Evolutionary conservation across 2,113 vertebrate species (phyloP).

Genomic region (Boleophthalmus pectinirostris): DNA sequence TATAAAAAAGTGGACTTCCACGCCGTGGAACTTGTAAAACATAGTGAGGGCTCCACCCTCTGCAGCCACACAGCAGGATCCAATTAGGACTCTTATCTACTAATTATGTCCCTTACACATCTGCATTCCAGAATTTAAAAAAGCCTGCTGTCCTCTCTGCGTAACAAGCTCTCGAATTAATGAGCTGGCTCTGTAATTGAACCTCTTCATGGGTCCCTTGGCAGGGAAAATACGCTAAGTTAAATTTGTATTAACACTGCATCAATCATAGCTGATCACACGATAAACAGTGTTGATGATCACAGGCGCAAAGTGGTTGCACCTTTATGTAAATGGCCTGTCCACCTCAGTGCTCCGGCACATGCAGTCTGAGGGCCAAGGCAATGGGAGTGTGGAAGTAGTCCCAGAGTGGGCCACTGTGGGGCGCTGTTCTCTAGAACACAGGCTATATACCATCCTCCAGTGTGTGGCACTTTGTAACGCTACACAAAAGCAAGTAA

Average conservation of each 20-base stretch:
- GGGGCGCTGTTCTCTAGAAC: constrained; percentile 88
- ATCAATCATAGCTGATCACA: constrained; percentile 95
- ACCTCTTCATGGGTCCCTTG: constrained; percentile 92
- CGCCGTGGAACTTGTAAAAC: constrained; percentile 71
- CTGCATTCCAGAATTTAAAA: constrained; percentile 84
- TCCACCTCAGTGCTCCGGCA: constrained; percentile 80
- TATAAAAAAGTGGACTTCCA: constrained; percentile 68
- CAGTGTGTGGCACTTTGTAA: constrained; percentile 6
- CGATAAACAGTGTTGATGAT: constrained; percentile 86
- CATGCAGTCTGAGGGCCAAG: constrained; percentile 32
- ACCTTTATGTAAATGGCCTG: constrained; percentile 75
- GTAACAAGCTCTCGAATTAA: constrained; percentile 94
- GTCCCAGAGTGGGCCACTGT: constrained; percentile 76
- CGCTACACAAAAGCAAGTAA: neutral
- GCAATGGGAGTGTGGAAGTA: constrained; percentile 3
- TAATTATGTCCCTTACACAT: constrained; percentile 90
- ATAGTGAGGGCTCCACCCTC: constrained; percentile 65
- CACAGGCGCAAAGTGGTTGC: constrained; percentile 65
- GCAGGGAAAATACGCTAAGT: constrained; percentile 92
- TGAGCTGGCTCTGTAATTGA: constrained; percentile 94
- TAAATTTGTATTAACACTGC: constrained; percentile 91
- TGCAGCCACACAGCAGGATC: constrained; percentile 75
- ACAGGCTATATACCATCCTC: constrained; percentile 37
- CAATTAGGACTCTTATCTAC: constrained; percentile 81
- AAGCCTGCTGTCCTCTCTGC: constrained; percentile 78